These are phyloP conservation scores for Andrena praecox DNA, from an alignment of 2,888 invertebrate species.

Conservation along the genomic window DNA sequence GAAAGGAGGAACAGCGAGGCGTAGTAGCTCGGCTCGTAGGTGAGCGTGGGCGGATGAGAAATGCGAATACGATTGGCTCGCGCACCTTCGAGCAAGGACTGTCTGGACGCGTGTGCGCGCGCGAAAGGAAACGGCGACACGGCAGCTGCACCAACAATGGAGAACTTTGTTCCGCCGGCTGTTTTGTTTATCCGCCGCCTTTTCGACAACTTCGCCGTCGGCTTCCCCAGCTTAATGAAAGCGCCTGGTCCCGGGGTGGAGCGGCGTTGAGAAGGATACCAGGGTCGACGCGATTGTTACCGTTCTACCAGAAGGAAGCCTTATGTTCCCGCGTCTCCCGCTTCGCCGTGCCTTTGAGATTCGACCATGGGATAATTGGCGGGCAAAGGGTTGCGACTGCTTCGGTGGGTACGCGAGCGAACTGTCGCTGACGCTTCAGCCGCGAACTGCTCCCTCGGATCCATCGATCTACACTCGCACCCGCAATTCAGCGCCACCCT, in stretches of 20 bases:
- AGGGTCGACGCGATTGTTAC: not conserved
- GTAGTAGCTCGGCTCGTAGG: too few relatives aligned
- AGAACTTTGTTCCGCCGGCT: constrained; percentile 21
- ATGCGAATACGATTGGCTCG: constrained; percentile 14
- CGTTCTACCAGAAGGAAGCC: not conserved
- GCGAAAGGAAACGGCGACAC: constrained; percentile 42
- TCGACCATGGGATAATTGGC: too few relatives aligned
- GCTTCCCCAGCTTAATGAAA: not conserved
- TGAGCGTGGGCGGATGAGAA: constrained; percentile 24
- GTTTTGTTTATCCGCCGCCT: constrained; percentile 8
- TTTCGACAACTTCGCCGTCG: not conserved
- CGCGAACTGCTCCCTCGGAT: not conserved
- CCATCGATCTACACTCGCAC: not conserved
- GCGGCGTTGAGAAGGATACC: not conserved
- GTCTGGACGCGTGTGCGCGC: constrained; percentile 24
- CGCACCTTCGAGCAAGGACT: not conserved
- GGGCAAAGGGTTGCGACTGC: too few relatives aligned
- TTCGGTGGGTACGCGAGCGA: too few relatives aligned
- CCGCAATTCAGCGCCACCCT: not conserved
- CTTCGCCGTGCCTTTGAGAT: not conserved
- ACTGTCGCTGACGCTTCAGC: too few relatives aligned
- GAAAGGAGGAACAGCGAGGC: constrained; percentile 24
- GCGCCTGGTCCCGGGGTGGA: not conserved
- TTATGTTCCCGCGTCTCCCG: not conserved
- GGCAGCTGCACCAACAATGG: constrained; percentile 47